These are phyloP conservation scores for Phrynocephalus forsythii DNA, from an alignment of 2,797 vertebrate genomes.

Conservation along the genomic window DNA sequence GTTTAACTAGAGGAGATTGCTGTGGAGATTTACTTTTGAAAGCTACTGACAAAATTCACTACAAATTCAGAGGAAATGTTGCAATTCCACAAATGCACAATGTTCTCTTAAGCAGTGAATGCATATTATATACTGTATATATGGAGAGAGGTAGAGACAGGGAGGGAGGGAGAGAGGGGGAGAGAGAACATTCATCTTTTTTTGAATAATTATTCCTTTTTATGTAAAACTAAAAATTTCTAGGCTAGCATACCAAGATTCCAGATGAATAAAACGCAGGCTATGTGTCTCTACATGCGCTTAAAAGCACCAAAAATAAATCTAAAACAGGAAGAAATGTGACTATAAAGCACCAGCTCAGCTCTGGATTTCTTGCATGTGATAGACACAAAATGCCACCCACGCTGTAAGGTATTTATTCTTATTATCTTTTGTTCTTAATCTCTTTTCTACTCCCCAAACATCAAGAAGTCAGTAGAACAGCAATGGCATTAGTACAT, in stretches of 20 bases:
- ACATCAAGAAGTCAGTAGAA: neutral
- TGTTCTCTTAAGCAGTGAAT: neutral
- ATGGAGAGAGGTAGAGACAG: too few relatives aligned
- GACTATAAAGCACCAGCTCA: neutral
- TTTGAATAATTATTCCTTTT: neutral
- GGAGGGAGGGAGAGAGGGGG: too few relatives aligned
- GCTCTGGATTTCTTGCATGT: neutral
- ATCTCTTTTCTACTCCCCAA: neutral
- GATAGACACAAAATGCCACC: neutral
- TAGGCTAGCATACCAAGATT: neutral
- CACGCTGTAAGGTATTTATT: neutral
- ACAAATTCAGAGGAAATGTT: neutral
- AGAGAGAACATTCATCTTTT: too few relatives aligned
- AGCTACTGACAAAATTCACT: neutral
- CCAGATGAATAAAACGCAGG: too few relatives aligned
- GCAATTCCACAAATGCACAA: neutral
- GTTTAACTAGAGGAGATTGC: neutral
- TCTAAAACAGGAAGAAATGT: neutral
- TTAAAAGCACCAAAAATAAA: neutral
- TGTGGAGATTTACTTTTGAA: neutral
- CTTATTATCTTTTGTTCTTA: neutral
- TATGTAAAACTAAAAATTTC: neutral
- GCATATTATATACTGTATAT: too few relatives aligned
- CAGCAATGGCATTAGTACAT: neutral
- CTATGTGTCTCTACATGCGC: neutral